Base-by-base conservation (phyloP, 2,888 invertebrate genomes). In the Trypoxylon attenuatum region DNA sequence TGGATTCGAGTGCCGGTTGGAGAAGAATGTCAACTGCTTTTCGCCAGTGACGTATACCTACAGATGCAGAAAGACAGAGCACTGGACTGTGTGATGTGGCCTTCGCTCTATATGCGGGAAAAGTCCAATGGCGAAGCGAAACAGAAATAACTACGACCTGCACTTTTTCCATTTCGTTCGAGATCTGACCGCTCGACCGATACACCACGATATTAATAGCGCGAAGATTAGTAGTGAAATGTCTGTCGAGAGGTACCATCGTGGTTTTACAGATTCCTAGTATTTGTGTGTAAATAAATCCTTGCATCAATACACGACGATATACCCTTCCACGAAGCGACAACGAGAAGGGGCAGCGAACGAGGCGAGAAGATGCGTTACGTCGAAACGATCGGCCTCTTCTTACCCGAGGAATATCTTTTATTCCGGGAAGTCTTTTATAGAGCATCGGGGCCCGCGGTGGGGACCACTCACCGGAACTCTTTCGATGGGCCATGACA, bases 401-500 rank as follows among this genome's bases (percentile, higher is more conserved):
- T 49, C 51, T 50, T 59, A 33, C 46, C 45, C 43, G 43, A 39
- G 56, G 63, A 59, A 13, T 10, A 64, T 52, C 66, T 66, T 73
- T 73, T 66, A 67, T 76, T 76, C 79, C 64, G 53, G 59, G 73
- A 77, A 79, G 63, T 61, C 70, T 65, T 71, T 68, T 61, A 69
- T 67, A 66, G 67, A 57, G 61, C 59, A 38, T 38, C 23, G 55
- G 71, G 53, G 46, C 53, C 43, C 56, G 45, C 53, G 41, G 18
- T 18, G 38, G 45, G n/a, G 16, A 27, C 27, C 41, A 56, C 61
- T 72, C 78, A 71, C 69, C 67, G 73, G 76, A 79, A 78, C 71
- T 66, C 71, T 75, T 77, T 79, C 82, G 82, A 84, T 82, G 82
- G 75, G 58, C 78, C 77, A 79, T 73, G 78, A 76, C 75, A 76